These are phyloP conservation scores for Stomatorhinus walkeri DNA, from an alignment of 2,797 vertebrate genomes.

Conservation along the genomic window DNA sequence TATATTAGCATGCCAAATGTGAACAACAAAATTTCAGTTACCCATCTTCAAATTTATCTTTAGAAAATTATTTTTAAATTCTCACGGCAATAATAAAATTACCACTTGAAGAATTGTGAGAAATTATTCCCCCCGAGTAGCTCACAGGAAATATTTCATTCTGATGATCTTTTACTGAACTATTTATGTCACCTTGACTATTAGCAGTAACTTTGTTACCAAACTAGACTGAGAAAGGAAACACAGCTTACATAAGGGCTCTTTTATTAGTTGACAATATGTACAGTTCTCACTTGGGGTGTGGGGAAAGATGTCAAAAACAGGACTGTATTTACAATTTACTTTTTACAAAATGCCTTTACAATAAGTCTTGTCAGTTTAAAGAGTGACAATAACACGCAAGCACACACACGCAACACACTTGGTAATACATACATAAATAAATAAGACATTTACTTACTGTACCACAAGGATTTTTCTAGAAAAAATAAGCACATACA, in stretches of 20 bases:
- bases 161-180: neutral
- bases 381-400: constrained; percentile 46
- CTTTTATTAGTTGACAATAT: constrained; percentile 72
- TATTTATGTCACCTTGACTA: neutral
- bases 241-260: constrained; percentile 27
- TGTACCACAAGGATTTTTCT: constrained; percentile 52
- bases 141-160: neutral
- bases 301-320: constrained; percentile 46
- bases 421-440: constrained; percentile 68
- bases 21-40: neutral
- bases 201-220: neutral
- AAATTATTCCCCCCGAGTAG: neutral
- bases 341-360: constrained; percentile 67
- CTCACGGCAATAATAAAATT: neutral
- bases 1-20: neutral
- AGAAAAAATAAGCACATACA: constrained; percentile 51
- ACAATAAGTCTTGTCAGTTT: constrained; percentile 56
- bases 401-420: constrained; percentile 42
- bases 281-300: constrained; percentile 62
- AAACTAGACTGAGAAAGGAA: neutral
- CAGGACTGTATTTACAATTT: constrained; percentile 66
- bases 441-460: constrained; percentile 71
- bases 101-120: neutral
- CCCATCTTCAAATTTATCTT: neutral
- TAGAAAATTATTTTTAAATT: neutral